Evolutionary conservation across 2,888 invertebrate genomes (phyloP), one percentile per base, ranked within the genome.

Genomic region (Chalcosyrphus nemorum): DNA sequence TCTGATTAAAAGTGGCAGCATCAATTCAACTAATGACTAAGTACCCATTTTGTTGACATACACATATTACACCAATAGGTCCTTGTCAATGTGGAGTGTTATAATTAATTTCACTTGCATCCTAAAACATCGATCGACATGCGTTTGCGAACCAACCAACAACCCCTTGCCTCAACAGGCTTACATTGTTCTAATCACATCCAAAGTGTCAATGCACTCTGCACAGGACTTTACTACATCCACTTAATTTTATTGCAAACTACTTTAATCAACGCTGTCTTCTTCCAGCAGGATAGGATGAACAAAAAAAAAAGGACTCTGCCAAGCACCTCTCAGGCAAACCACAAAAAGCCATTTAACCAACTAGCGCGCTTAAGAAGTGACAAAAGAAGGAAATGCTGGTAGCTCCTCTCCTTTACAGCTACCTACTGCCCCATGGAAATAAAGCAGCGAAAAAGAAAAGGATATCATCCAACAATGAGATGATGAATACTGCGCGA

Each of bases 401-500:
- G 38, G 13, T 3, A 38, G 38, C 21, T 21, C 13, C 27, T 3
- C 47, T 7, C 21, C 27, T 4, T 2, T 41, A 3, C 50, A 24
- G 19, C 2, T 59, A 41, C 9, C n/a, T 19, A 41, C 9, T 32
- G 32, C n/a, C 61, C 35, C 24, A 1, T 21, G 17, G 32, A 35
- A 9, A n/a, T 17, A 57, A 13, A 7, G 15, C 11, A 29, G n/a
- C n/a, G n/a, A 56, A 43, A 29, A 61, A 11, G 32, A 70, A 32
- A 57, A 68, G 57, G 65, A 59, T 65, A 59, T 59, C 57, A 65
- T 21, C 63, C 76, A 71, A 78, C 74, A 84, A 74, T 75, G 52
- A 59, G 84, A 84, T 84, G 84, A 84, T 84, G 84, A 84, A 84
- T 70, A 63, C 70, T 45, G 38, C 65, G 59, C 80, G 47, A 80